Evolutionary conservation across 1,140 invertebrate species (phyloP).

Genomic region (Drosophila athabasca): DNA sequence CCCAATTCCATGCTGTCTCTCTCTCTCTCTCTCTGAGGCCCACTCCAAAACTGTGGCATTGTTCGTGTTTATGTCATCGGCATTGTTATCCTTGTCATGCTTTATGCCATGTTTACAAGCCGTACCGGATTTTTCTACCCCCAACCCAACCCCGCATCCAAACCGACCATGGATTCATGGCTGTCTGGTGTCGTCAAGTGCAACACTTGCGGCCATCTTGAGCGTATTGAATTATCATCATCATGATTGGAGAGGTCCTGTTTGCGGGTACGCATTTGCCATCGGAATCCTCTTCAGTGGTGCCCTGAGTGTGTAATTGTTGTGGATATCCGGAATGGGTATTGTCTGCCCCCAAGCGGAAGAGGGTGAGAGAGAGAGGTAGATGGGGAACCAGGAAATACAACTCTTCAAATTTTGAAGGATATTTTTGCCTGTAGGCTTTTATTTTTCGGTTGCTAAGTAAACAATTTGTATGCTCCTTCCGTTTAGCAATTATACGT

Average conservation of each 20-base stretch:
- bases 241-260: slow-evolving; percentile 29
- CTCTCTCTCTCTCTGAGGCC: not conserved
- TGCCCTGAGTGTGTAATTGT: slow-evolving; percentile 44
- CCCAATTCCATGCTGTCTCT: slow-evolving; percentile 4
- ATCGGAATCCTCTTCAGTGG: slow-evolving; percentile 1
- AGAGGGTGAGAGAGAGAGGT: not conserved
- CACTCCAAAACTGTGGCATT: slow-evolving; percentile 7
- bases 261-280: slow-evolving; percentile 10
- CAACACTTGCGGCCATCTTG: slow-evolving; percentile 64
- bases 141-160: not conserved
- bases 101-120: slow-evolving; percentile 66
- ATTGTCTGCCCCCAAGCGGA: slow-evolving; percentile 3
- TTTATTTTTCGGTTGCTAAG: slow-evolving; percentile 19
- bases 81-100: slow-evolving; percentile 67
- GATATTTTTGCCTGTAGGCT: slow-evolving; percentile 30
- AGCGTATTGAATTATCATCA: slow-evolving; percentile 59
- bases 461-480: slow-evolving; percentile 40
- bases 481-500: slow-evolving; percentile 29
- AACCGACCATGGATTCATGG: not conserved
- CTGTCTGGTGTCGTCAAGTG: slow-evolving; percentile 48
- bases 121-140: slow-evolving; percentile 40
- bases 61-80: slow-evolving; percentile 60
- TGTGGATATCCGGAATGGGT: slow-evolving; percentile 33
- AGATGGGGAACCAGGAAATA: slow-evolving; percentile 11
- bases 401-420: slow-evolving; percentile 19